These are phyloP conservation scores for Cataglyphis livida DNA, from an alignment of 2,888 invertebrate species.

Conservation along the genomic window DNA sequence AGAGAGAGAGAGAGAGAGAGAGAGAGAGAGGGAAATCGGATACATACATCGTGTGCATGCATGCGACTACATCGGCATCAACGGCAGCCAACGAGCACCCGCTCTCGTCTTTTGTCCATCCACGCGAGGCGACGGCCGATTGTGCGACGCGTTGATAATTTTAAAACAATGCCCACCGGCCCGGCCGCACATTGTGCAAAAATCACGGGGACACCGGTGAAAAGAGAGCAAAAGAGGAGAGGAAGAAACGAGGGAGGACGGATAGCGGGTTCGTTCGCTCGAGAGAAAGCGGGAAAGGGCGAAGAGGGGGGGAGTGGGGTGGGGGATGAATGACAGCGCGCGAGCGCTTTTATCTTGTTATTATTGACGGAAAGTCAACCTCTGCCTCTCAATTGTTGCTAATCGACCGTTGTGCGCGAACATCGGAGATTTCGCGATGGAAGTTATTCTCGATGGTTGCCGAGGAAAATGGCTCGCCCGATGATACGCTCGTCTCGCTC, in stretches of 20 bases:
- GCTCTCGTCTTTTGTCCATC: slow-evolving; percentile 77
- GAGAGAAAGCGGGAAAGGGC: neutral
- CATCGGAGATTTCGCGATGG: slow-evolving; percentile 67
- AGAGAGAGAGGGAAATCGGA: slow-evolving; percentile 58
- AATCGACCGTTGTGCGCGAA: slow-evolving; percentile 74
- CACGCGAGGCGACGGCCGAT: slow-evolving; percentile 79
- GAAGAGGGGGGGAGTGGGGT: neutral
- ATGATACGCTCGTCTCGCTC: slow-evolving; percentile 61
- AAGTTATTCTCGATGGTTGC: slow-evolving; percentile 25
- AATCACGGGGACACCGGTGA: slow-evolving; percentile 75
- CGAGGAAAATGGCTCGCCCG: slow-evolving; percentile 66
- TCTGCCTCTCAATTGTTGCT: slow-evolving; percentile 75
- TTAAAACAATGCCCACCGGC: slow-evolving; percentile 82
- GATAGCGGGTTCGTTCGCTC: slow-evolving; percentile 59
- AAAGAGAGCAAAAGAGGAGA: slow-evolving; percentile 69
- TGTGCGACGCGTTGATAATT: slow-evolving; percentile 85
- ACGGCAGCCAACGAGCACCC: slow-evolving; percentile 40
- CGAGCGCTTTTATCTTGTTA: slow-evolving; percentile 69
- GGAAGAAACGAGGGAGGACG: slow-evolving; percentile 28
- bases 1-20: slow-evolving; percentile 59
- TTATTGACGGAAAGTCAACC: slow-evolving; percentile 72
- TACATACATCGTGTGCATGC: slow-evolving; percentile 36
- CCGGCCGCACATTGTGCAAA: slow-evolving; percentile 81
- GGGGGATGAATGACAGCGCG: slow-evolving; percentile 48
- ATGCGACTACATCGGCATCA: slow-evolving; percentile 53